Evolutionary conservation across 2,888 invertebrate species (phyloP), one percentile per base, ranked within the genome.

Genomic region (Melipona beecheii): DNA sequence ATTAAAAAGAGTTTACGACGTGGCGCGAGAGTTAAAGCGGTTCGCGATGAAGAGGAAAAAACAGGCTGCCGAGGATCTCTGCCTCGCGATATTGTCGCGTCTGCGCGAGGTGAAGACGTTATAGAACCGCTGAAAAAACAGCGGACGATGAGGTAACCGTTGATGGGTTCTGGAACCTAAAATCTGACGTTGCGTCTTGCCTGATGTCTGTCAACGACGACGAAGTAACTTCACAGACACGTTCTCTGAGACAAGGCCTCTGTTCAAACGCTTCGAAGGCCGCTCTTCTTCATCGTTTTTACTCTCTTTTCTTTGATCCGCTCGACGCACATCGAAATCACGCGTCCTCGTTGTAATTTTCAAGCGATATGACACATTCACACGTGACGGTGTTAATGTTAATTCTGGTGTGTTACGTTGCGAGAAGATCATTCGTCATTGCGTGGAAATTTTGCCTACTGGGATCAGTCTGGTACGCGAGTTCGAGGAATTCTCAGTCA

Each of bases 211-310:
- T 71, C 74, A 43, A 58, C 74, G 36, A 58, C 74, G 69, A 82
- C 71, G 75, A 75, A 56, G 43, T 71, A 74, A 74, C 56, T 75
- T 68, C 71, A 71, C 75, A 71, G 65, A 60, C 31, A 15, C 54
- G 62, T 68, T 66, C 36, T n/a, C n/a, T n/a, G n/a, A n/a, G n/a
- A n/a, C 71, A 83, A 74, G 54, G 49, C 36, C 60, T 84, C 78
- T 75, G 69, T 77, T 78, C 70, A 78, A 77, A 36, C 70, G 36
- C 56, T 24, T 19, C 49, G 49, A 24, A n/a, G n/a, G n/a, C 21
- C 64, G 49, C 9, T 36, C 31, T 64, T 36, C 31, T 64, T 64
- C 77, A 69, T 58, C 50, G 19, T 19, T n/a, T 27, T 24, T 64
- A n/a, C 17, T 65, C 60, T 64, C 49, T 78, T 75, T 60, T 54